Percentiles rank a stretch among this genome's conserved stretches.
Evolutionary conservation across 2,888 invertebrate species (phyloP).

Genomic region (Melanchra persicariae): DNA sequence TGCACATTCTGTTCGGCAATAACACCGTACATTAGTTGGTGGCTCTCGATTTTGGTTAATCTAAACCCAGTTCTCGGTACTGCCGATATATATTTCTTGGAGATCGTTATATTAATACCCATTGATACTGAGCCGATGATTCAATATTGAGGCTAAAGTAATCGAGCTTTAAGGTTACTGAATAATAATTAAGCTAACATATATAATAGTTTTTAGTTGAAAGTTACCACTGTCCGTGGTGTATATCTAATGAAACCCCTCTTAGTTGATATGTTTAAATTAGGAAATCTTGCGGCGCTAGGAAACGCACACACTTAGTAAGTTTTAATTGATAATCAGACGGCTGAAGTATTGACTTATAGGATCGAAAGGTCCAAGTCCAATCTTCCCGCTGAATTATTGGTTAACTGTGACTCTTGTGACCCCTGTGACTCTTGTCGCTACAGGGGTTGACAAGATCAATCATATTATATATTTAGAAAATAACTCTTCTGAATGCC

Average conservation of each 20-base stretch:
- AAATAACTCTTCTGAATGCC: background rate
- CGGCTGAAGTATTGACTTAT: background rate
- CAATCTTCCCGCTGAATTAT: background rate
- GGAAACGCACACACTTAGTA: conserved; percentile 27
- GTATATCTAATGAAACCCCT: background rate
- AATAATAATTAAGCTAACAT: background rate
- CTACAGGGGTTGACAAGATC: background rate
- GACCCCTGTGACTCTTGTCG: background rate
- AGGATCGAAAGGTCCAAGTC: background rate
- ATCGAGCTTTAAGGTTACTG: background rate
- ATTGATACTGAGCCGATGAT: conserved; percentile 12
- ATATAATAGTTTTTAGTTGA: background rate
- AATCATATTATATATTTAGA: background rate
- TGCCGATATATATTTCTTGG: conserved; percentile 2
- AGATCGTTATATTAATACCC: conserved; percentile 37
- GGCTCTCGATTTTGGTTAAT: conserved; percentile 18
- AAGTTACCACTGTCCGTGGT: background rate
- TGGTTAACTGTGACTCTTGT: conserved; percentile 3
- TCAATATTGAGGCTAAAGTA: background rate
- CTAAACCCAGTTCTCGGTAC: background rate
- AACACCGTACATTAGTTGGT: conserved; percentile 13
- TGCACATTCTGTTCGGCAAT: conserved; percentile 5
- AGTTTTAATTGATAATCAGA: background rate
- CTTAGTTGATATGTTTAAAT: conserved; percentile 9
- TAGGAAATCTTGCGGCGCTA: conserved; percentile 58